Percentiles rank a stretch among this genome's conserved stretches.
Evolutionary conservation across 2,797 vertebrate species (phyloP).

Genomic region (Eulemur rubriventer): DNA sequence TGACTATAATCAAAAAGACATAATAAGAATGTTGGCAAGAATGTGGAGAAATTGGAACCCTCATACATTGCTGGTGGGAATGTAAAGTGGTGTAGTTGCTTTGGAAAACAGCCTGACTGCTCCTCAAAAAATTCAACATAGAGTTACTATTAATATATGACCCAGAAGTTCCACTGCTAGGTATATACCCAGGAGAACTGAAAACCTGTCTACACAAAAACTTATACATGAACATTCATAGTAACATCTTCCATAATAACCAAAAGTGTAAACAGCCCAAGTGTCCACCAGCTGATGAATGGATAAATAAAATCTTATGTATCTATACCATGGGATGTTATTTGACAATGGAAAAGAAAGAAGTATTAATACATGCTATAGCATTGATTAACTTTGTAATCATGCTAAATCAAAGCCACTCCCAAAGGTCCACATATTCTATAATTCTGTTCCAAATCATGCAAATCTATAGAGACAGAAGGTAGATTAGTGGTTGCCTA

Average conservation of each 20-base stretch:
- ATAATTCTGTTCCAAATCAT: neutral
- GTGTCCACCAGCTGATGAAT: neutral
- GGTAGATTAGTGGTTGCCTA: neutral
- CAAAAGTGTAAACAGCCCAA: neutral
- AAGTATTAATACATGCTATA: neutral
- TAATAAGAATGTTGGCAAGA: constrained; percentile 8
- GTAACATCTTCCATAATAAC: neutral
- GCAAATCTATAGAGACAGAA: neutral
- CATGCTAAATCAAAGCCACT: neutral
- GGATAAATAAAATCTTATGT: neutral
- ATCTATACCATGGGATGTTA: neutral
- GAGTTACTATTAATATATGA: neutral
- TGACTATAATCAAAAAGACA: constrained; percentile 32
- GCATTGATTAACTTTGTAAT: neutral
- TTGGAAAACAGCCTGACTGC: constrained; percentile 17
- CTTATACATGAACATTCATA: neutral
- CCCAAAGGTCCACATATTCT: neutral
- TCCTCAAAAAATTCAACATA: neutral
- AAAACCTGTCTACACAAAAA: neutral
- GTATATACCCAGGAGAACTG: neutral
- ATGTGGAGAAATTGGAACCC: neutral
- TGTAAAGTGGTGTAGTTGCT: constrained; percentile 1
- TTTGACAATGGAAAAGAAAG: constrained; percentile 9
- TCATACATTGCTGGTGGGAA: constrained; percentile 7
- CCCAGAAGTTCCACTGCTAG: neutral